phyloP scores from a whole-genome alignment of 2,888 invertebrate species.

The Cephus sareptanus region DNA sequence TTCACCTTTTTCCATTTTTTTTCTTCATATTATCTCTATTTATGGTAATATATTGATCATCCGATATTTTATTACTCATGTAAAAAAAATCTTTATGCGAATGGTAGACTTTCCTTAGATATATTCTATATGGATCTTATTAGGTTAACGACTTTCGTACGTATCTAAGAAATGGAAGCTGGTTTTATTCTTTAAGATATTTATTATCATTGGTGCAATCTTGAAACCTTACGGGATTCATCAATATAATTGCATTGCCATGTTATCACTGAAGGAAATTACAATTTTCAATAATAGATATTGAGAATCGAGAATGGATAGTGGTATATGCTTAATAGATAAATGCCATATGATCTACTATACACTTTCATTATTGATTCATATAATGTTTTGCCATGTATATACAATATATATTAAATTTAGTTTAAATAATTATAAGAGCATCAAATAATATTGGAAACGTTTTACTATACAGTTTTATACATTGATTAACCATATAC shows the following conservation, averaged over 20 bases:
- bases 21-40: not conserved
- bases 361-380: not conserved
- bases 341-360: too few relatives aligned
- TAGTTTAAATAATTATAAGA: not conserved
- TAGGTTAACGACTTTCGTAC: not conserved
- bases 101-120: not conserved
- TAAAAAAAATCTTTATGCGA: not conserved
- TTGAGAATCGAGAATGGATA: too few relatives aligned
- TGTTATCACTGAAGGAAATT: too few relatives aligned
- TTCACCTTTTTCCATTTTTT: not conserved
- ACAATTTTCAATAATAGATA: too few relatives aligned
- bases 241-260: too few relatives aligned
- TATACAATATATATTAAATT: not conserved
- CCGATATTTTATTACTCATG: not conserved
- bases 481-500: not conserved
- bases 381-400: too few relatives aligned
- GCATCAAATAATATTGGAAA: not conserved
- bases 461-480: not conserved
- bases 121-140: not conserved
- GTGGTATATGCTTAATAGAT: too few relatives aligned
- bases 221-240: too few relatives aligned
- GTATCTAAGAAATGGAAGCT: too few relatives aligned
- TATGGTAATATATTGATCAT: not conserved
- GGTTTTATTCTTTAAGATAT: too few relatives aligned
- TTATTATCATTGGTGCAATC: too few relatives aligned